Evolutionary conservation across 2,797 vertebrate genomes (phyloP), one percentile per base, ranked within the genome.

Genomic region (Rhinoraja longicauda): DNA sequence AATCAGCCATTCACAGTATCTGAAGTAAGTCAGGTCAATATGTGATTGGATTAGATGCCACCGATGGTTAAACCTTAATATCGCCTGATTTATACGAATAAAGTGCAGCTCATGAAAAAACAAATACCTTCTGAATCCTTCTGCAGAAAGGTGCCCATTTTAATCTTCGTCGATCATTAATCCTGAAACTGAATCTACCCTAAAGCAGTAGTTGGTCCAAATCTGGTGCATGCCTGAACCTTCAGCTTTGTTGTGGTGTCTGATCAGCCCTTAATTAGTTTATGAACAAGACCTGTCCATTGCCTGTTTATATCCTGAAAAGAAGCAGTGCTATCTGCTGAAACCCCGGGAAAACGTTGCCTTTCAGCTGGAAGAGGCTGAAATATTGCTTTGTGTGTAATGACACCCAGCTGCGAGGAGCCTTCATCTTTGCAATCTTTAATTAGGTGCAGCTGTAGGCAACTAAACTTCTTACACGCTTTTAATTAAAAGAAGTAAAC

Each of bases 401-500:
- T 92, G 70, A 92, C 70, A 92, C 90, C 70, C 90, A 73, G 70
- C 90, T 92, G 90, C 5, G 39, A 53, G 70, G 53, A 92, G 53
- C 90, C 90, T 92, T 92, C 90, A 92, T 92, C 90, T 75, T 92
- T 92, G 90, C 90, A 73, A 92, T 92, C 90, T 92, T 92, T 92
- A 92, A 92, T 92, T 92, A 92, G 90, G 90, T 92, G 36, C 90
- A 92, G 90, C 90, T 75, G 90, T 53, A 92, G 90, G 90, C 90
- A 92, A 92, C 70, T 73, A 45, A 92, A 92, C 62, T 88, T 88
- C 84, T 88, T 88, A 36, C 17, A 19, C 62, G 13, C 90, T 92
- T 92, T 92, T 92, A 92, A 92, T 92, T 92, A 92, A 92, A 75
- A 92, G 70, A 92, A 92, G 90, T 92, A 92, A 92, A 92, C 90